phyloP scores from a whole-genome alignment of 1,140 invertebrate genomes.

The Thaumatotibia leucotreta region DNA sequence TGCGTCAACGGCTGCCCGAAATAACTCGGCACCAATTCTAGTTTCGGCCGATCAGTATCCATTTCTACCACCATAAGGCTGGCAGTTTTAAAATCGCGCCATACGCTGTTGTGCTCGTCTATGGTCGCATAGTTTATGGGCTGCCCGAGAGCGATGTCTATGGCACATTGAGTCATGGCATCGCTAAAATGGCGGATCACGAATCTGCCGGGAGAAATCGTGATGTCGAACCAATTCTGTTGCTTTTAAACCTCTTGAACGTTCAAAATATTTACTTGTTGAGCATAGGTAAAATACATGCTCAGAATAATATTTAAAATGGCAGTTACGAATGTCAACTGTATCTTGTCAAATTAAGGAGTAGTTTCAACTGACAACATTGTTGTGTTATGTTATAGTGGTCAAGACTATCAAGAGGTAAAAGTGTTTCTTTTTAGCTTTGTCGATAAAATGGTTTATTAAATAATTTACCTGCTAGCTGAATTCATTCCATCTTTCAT shows the following conservation, averaged over 20 bases:
- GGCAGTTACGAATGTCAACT: no score
- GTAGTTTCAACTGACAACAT: no score
- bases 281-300: no score
- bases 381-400: no score
- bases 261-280: no score
- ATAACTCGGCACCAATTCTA: slow-evolving; percentile 64
- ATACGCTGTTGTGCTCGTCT: slow-evolving; percentile 77
- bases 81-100: slow-evolving; percentile 74
- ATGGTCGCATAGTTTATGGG: slow-evolving; percentile 70
- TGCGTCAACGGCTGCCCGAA: slow-evolving; percentile 73
- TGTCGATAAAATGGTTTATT: no score
- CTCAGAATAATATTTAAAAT: no score
- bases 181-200: slow-evolving; percentile 95
- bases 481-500: slow-evolving; percentile 99
- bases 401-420: no score
- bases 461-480: slow-evolving; percentile 89
- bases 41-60: slow-evolving; percentile 52
- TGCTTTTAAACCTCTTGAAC: no score
- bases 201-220: slow-evolving; percentile 83
- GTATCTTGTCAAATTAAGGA: no score
- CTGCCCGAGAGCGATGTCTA: slow-evolving; percentile 92
- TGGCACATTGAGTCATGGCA: slow-evolving; percentile 91
- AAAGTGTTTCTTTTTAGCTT: no score
- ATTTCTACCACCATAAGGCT: slow-evolving; percentile 74
- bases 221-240: neutral